Percentiles rank a stretch among this genome's conserved stretches.
Conservation (phyloP, 2,113 vertebrate genomes). For the Nothocercus julius region DNA sequence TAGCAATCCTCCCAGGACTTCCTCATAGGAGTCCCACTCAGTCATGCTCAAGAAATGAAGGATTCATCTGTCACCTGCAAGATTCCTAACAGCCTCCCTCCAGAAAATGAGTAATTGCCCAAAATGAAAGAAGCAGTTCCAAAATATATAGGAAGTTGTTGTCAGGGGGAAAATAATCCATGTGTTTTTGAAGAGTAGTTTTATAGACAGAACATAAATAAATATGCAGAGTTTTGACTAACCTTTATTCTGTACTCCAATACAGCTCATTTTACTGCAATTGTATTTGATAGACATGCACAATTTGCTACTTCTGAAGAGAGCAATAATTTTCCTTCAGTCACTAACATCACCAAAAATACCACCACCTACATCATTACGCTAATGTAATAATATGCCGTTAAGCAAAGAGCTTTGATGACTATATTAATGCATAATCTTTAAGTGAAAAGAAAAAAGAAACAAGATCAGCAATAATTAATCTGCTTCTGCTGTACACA, state of each 20-base stretch:
- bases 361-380: conserved; percentile 31
- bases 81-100: conserved; percentile 3
- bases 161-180: conserved; percentile 25
- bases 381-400: conserved; percentile 39
- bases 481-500: background rate
- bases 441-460: background rate
- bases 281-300: conserved; percentile 42
- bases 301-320: conserved; percentile 49
- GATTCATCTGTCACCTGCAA: conserved; percentile 27
- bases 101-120: conserved; percentile 20
- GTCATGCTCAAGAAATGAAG: conserved; percentile 33
- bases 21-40: conserved; percentile 10
- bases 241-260: conserved; percentile 32
- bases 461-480: conserved; percentile 10
- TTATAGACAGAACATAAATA: conserved; percentile 39
- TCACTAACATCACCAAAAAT: conserved; percentile 48
- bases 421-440: conserved; percentile 12
- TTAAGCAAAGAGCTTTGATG: conserved; percentile 41
- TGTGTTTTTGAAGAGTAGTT: background rate
- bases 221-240: conserved; percentile 50
- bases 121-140: background rate
- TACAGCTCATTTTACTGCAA: conserved; percentile 35
- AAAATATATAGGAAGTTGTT: conserved; percentile 20
- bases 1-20: conserved; percentile 1
- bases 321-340: conserved; percentile 51